Conservation (phyloP, 2,888 invertebrate species). For the Dioctria rufipes region DNA sequence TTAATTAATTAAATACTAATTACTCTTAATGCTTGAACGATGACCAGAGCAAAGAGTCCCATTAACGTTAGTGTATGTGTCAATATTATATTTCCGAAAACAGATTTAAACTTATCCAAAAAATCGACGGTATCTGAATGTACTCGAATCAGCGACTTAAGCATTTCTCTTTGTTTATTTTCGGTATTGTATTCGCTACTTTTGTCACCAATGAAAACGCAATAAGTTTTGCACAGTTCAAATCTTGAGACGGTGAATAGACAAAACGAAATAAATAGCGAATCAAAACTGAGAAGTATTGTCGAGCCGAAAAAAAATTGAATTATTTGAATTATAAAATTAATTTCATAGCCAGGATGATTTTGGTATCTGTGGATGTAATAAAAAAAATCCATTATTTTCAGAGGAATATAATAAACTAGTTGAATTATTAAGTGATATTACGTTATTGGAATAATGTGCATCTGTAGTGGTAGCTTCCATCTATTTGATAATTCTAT, state of each 20-base stretch:
- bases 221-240: neutral
- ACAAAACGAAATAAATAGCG: neutral
- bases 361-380: no score
- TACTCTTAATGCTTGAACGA: no score
- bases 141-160: conserved; percentile 1
- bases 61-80: neutral
- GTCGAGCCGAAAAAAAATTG: neutral
- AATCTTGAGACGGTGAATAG: no score
- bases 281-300: neutral
- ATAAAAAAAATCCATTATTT: no score
- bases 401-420: no score
- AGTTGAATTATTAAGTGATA: no score
- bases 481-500: no score
- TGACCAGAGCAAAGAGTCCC: conserved; percentile 13
- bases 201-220: conserved; percentile 15
- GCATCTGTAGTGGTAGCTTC: no score
- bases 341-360: neutral
- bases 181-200: conserved; percentile 6
- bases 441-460: no score
- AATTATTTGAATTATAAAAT: neutral
- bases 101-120: neutral
- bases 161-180: conserved; percentile 11
- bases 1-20: no score
- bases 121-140: conserved; percentile 3
- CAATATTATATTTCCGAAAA: conserved; percentile 12